These are phyloP conservation scores for Drosophila ezoana DNA, from an alignment of 2,888 invertebrate species.

Conservation along the genomic window DNA sequence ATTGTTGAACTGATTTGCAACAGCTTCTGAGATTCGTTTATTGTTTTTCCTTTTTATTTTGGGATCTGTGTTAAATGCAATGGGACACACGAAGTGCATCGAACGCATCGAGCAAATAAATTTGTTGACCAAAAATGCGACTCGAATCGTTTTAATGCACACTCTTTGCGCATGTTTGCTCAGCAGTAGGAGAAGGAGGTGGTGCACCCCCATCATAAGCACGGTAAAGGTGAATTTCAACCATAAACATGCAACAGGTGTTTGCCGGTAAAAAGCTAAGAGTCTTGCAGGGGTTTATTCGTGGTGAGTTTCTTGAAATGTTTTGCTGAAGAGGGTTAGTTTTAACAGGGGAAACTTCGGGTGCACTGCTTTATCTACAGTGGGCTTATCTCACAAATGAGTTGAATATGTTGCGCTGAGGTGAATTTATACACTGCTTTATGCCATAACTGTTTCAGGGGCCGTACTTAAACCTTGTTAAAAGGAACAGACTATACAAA, in stretches of 20 bases:
- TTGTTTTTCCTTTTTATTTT: neutral
- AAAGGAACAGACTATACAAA: no score
- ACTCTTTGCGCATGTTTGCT: constrained; percentile 46
- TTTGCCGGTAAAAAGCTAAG: constrained; percentile 35
- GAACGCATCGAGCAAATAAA: constrained; percentile 64
- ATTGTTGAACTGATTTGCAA: constrained; percentile 18
- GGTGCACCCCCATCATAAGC: neutral
- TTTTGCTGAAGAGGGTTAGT: no score
- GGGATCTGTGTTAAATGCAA: constrained; percentile 18
- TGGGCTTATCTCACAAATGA: neutral
- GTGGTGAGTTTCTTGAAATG: neutral
- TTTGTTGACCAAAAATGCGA: constrained; percentile 48
- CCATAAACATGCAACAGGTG: constrained; percentile 61
- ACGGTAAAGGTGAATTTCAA: constrained; percentile 8
- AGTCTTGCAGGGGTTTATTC: neutral
- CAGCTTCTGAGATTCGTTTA: constrained; percentile 1
- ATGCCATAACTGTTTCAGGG: neutral
- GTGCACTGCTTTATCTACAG: constrained; percentile 27
- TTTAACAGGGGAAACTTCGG: neutral
- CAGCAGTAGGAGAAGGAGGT: neutral
- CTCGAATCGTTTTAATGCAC: constrained; percentile 31
- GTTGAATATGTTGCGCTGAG: neutral
- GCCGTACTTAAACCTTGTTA: no score
- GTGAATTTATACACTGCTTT: neutral
- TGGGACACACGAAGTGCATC: constrained; percentile 47